Conservation (phyloP, 35 echinoderm and acorn worm species). For the Strongylocentrotus purpuratus region DNA sequence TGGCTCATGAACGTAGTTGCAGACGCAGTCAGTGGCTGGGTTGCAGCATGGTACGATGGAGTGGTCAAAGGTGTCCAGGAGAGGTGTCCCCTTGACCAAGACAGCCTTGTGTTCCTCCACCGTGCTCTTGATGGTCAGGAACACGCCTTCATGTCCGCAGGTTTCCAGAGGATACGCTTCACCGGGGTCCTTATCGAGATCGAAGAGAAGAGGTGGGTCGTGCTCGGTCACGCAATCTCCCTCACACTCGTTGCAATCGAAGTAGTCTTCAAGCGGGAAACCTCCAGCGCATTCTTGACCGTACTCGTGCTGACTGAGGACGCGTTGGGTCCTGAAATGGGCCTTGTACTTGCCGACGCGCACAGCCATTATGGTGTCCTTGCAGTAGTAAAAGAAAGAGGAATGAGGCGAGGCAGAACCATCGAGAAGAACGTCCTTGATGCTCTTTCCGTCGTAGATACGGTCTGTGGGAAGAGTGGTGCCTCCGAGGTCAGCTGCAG, state of each 20-base stretch:
- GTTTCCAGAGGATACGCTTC: constrained; percentile 56
- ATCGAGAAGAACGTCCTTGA: constrained; percentile 37
- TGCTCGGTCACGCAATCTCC: constrained; percentile 59
- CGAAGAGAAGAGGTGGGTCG: constrained; percentile 60
- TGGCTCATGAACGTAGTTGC: constrained; percentile 24
- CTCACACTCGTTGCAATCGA: constrained; percentile 47
- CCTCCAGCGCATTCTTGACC: constrained; percentile 17
- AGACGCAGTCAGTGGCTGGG: constrained; percentile 23
- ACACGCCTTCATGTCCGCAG: neutral
- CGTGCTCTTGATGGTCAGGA: neutral
- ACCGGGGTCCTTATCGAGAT: constrained; percentile 56
- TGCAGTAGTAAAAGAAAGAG: constrained; percentile 56
- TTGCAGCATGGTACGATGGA: constrained; percentile 33
- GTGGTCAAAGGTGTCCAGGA: constrained; percentile 3
- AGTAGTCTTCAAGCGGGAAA: constrained; percentile 49
- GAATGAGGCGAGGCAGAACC: neutral
- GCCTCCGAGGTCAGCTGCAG: constrained; percentile 46
- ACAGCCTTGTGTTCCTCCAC: constrained; percentile 8
- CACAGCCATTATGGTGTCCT: constrained; percentile 54
- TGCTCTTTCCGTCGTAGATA: constrained; percentile 53
- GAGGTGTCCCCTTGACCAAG: constrained; percentile 1
- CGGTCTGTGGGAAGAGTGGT: constrained; percentile 21
- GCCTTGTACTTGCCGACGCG: constrained; percentile 61
- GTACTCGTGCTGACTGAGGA: neutral
- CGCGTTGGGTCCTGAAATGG: constrained; percentile 25